Evolutionary conservation across 2,888 invertebrate genomes (phyloP).

Genomic region (Cataglyphis altisquamis): DNA sequence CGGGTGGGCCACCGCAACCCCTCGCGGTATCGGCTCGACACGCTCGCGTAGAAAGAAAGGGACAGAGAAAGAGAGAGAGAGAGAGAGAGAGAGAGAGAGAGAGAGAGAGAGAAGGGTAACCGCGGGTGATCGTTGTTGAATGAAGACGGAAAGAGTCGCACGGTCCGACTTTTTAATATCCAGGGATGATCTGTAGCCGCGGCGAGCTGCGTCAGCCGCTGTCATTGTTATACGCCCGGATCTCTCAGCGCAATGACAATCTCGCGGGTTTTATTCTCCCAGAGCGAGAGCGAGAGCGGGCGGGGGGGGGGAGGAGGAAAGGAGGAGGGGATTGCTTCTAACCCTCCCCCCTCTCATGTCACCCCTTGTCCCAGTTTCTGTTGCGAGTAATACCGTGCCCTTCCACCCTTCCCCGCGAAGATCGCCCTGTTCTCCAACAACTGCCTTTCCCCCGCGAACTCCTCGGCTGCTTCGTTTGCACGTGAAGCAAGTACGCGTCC

Average conservation of each 20-base stretch:
- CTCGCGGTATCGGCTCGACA: conserved; percentile 64
- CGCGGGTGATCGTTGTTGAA: conserved; percentile 45
- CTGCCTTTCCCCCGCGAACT: conserved; percentile 41
- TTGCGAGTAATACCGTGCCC: conserved; percentile 75
- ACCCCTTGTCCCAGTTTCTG: conserved; percentile 76
- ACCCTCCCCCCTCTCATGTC: conserved; percentile 46
- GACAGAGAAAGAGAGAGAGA: too few relatives aligned
- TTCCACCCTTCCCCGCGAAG: conserved; percentile 38
- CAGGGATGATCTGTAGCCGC: conserved; percentile 86
- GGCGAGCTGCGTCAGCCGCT: conserved; percentile 85
- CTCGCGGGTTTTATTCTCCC: conserved; percentile 86
- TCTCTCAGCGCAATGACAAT: conserved; percentile 86
- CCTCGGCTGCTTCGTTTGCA: conserved; percentile 42
- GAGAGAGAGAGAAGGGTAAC: conserved; percentile 32
- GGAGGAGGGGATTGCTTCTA: not conserved
- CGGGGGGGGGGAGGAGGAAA: too few relatives aligned
- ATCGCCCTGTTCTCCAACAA: conserved; percentile 48
- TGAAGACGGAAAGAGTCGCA: conserved; percentile 62
- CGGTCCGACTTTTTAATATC: conserved; percentile 86
- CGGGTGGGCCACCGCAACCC: conserved; percentile 32
- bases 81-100: conserved; percentile 45
- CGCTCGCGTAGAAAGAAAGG: conserved; percentile 60
- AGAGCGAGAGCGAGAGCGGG: conserved; percentile 68
- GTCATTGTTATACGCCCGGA: conserved; percentile 85
- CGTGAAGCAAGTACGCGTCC: conserved; percentile 54